Evolutionary conservation across 2,797 vertebrate genomes (phyloP).

Genomic region (Enteromius anoplus): DNA sequence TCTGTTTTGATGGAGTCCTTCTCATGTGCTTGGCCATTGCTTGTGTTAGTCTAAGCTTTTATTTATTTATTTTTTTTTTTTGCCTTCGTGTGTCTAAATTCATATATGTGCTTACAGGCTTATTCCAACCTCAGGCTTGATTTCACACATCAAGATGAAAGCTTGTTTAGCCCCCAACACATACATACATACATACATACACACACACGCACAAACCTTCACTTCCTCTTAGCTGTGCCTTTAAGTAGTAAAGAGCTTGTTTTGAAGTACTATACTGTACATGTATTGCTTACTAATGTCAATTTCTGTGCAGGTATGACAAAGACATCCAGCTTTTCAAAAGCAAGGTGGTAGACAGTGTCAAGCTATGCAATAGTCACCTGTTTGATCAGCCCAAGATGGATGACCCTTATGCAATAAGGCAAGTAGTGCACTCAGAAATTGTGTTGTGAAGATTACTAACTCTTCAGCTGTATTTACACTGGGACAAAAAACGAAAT

Average conservation of each 20-base stretch:
- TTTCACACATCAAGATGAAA: constrained; percentile 14
- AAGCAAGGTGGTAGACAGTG: constrained; percentile 95
- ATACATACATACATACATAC: too few species aligned
- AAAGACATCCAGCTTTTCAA: constrained; percentile 96
- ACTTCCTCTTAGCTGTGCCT: not conserved
- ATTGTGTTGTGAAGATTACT: not conserved
- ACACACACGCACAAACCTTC: fast-evolving
- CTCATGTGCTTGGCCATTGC: not conserved
- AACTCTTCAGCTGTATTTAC: not conserved
- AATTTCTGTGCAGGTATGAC: constrained; percentile 83
- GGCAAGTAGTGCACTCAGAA: constrained; percentile 72
- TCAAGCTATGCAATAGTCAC: constrained; percentile 94
- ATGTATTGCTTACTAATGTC: constrained; percentile 15
- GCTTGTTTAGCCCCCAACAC: not conserved
- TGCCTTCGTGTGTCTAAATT: not conserved
- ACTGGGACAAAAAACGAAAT: not conserved
- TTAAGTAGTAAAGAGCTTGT: not conserved
- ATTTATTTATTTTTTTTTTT: not conserved
- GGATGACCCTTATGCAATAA: constrained; percentile 97
- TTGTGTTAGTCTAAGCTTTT: constrained; percentile 3
- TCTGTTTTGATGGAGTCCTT: not conserved
- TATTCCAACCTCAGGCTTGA: constrained; percentile 1
- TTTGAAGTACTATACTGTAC: not conserved
- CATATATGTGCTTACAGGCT: not conserved
- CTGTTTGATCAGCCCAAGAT: constrained; percentile 96